Conservation (phyloP, 2,797 vertebrate species). For the Artibeus lituratus region DNA sequence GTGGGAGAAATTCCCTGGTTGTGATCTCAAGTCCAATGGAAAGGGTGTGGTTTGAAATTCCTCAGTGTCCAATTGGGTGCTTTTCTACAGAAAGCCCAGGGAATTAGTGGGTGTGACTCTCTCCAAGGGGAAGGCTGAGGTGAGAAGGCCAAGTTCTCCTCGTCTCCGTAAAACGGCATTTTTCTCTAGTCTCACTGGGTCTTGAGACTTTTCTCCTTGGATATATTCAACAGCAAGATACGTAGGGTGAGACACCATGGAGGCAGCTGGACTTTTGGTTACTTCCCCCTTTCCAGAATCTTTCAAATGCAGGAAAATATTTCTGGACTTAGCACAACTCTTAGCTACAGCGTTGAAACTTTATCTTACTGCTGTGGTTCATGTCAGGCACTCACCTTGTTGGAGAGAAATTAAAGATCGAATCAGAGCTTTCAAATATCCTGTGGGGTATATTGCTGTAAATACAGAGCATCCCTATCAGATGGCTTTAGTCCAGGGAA, state of each 20-base stretch:
- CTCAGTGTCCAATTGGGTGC: background rate
- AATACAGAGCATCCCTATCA: constrained; percentile 50
- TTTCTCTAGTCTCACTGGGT: background rate
- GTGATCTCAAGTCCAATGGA: background rate
- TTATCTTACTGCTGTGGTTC: background rate
- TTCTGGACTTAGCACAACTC: constrained; percentile 6
- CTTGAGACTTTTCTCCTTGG: background rate
- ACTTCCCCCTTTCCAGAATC: constrained; percentile 7
- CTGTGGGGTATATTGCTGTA: constrained; percentile 64
- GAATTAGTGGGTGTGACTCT: background rate
- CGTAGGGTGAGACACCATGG: background rate
- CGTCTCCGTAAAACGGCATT: background rate
- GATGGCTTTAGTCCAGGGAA: constrained; percentile 62
- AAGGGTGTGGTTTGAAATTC: background rate
- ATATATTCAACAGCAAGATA: background rate
- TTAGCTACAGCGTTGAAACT: background rate
- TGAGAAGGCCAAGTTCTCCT: background rate
- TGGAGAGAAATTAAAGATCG: constrained; percentile 74
- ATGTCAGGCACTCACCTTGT: constrained; percentile 40
- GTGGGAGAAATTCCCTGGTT: background rate
- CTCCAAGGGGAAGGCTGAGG: background rate
- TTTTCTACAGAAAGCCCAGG: background rate
- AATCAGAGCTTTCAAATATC: constrained; percentile 77
- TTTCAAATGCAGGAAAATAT: background rate
- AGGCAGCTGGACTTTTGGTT: background rate